Conservation (phyloP, 2,113 vertebrate genomes). For the Odontophorus gujanensis region DNA sequence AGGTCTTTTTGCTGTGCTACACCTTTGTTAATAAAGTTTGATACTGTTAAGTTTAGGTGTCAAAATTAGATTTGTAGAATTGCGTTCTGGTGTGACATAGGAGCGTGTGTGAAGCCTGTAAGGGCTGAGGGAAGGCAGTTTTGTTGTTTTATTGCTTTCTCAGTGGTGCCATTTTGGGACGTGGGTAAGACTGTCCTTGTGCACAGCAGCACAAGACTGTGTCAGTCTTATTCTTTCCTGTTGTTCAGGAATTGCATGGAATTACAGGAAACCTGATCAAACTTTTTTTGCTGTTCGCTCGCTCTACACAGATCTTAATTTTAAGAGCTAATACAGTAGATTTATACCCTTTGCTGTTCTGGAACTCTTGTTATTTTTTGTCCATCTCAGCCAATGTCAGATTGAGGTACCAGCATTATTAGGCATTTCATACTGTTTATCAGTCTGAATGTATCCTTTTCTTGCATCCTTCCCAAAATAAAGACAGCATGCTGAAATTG, state of each 20-base stretch:
- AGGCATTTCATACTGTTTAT: neutral
- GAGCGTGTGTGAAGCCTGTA: neutral
- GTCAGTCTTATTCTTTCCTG: neutral
- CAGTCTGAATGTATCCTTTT: constrained; percentile 2
- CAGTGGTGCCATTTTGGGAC: neutral
- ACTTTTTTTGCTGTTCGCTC: neutral
- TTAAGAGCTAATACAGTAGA: neutral
- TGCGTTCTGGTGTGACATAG: neutral
- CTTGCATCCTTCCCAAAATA: neutral
- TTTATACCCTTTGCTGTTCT: neutral
- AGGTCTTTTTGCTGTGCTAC: neutral
- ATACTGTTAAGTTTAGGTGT: neutral
- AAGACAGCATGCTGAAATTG: neutral
- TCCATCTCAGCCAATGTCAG: neutral
- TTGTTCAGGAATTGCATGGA: neutral
- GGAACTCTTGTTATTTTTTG: constrained; percentile 21
- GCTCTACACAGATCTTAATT: neutral
- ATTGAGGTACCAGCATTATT: neutral
- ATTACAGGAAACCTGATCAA: neutral
- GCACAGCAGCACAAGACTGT: neutral
- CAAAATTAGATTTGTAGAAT: neutral
- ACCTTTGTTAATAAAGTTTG: neutral
- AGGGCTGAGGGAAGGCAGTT: neutral
- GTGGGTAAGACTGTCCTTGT: neutral
- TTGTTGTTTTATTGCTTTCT: neutral